These are phyloP conservation scores for Hedychridium roseum DNA, from an alignment of 2,888 invertebrate species.

Conservation along the genomic window DNA sequence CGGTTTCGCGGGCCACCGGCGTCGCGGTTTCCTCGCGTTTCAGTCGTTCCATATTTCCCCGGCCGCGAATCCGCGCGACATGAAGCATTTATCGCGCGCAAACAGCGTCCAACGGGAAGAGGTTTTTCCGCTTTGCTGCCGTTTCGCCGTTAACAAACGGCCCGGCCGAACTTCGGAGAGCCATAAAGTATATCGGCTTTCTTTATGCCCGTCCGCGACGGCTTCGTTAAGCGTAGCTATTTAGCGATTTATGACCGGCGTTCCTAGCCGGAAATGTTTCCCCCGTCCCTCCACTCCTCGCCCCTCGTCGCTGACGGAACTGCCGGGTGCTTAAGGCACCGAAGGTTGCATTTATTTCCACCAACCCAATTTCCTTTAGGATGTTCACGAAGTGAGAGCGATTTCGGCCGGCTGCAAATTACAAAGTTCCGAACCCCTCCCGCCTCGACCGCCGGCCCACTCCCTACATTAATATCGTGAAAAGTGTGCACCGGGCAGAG, in stretches of 20 bases:
- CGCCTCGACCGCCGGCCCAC: too few relatives aligned
- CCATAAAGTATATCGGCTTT: slow-evolving; percentile 22
- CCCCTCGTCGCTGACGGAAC: slow-evolving; percentile 26
- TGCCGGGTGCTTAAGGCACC: slow-evolving; percentile 20
- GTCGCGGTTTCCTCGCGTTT: too few relatives aligned
- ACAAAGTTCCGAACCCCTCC: slow-evolving; percentile 19
- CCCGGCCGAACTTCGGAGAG: slow-evolving; percentile 8
- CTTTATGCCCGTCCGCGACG: slow-evolving; percentile 16
- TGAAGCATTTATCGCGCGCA: not conserved
- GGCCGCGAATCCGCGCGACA: slow-evolving; percentile 1
- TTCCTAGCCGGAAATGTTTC: slow-evolving; percentile 32
- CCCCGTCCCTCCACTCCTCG: too few relatives aligned
- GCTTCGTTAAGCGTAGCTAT: slow-evolving; percentile 31
- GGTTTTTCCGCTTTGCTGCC: not conserved
- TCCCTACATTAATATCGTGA: too few relatives aligned
- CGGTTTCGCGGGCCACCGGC: too few relatives aligned
- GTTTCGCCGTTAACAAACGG: slow-evolving; percentile 6
- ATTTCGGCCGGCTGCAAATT: slow-evolving; percentile 33
- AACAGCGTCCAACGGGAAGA: not conserved
- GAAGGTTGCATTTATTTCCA: slow-evolving; percentile 32
- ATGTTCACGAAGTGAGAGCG: slow-evolving; percentile 23
- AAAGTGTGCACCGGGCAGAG: too few relatives aligned
- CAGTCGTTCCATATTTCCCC: too few relatives aligned
- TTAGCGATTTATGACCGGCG: slow-evolving; percentile 32
- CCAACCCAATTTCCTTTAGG: slow-evolving; percentile 35